Percentiles rank a stretch among this genome's conserved stretches.
Evolutionary conservation across 2,113 vertebrate genomes (phyloP).

Genomic region (Pangasianodon gigas): DNA sequence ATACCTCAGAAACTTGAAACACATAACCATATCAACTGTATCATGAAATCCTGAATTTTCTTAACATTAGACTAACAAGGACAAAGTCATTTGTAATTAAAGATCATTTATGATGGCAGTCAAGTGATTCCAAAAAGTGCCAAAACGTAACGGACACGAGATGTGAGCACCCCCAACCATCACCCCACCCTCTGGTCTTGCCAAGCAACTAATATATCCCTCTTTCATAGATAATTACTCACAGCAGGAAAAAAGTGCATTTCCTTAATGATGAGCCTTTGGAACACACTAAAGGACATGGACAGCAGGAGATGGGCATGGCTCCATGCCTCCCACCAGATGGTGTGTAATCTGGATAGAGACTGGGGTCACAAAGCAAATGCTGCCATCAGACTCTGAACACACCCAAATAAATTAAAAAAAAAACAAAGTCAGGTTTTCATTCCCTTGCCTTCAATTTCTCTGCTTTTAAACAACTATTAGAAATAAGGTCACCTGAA

Average conservation of each 20-base stretch:
- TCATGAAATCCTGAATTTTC: not conserved
- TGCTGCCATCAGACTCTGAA: slow-evolving; percentile 54
- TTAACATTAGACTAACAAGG: not conserved
- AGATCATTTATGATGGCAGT: not conserved
- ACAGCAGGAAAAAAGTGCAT: slow-evolving; percentile 69
- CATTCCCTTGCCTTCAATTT: not conserved
- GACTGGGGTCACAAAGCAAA: slow-evolving; percentile 53
- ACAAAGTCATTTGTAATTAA: not conserved
- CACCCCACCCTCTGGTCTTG: not conserved
- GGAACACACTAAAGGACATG: slow-evolving; percentile 37
- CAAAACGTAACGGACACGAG: slow-evolving; percentile 57
- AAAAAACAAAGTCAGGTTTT: not conserved
- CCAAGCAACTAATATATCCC: slow-evolving; percentile 65
- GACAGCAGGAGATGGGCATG: slow-evolving; percentile 37
- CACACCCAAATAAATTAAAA: slow-evolving; percentile 46
- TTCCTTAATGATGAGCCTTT: slow-evolving; percentile 69
- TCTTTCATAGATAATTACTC: slow-evolving; percentile 76
- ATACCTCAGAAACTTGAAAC: not conserved
- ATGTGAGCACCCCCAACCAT: slow-evolving; percentile 46
- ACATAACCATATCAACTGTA: not conserved
- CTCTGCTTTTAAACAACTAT: not conserved
- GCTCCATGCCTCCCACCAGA: slow-evolving; percentile 67
- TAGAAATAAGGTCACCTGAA: not conserved
- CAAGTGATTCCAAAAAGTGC: slow-evolving; percentile 55
- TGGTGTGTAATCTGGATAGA: slow-evolving; percentile 69